Evolutionary conservation across 2,113 vertebrate species (phyloP).

Genomic region (Microcebus griseorufus): DNA sequence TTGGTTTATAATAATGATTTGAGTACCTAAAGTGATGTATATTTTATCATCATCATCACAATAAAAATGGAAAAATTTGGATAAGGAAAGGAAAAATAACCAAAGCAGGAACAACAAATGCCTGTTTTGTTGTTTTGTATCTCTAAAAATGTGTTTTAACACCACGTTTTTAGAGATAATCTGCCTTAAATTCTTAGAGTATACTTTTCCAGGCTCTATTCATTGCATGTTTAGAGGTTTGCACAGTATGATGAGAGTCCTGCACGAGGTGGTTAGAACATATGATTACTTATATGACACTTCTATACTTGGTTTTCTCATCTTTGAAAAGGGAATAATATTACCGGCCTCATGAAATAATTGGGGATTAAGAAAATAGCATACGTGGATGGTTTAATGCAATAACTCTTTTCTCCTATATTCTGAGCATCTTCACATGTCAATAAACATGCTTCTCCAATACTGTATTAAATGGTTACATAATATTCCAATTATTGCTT

Average conservation of each 20-base stretch:
- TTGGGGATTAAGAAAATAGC: background rate
- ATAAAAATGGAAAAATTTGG: background rate
- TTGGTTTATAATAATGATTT: background rate
- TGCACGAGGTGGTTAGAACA: background rate
- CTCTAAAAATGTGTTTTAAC: too few species aligned
- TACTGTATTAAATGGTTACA: background rate
- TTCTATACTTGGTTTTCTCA: background rate
- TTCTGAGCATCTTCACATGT: background rate
- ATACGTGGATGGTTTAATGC: background rate
- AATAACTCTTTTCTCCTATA: background rate
- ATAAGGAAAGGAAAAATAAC: background rate
- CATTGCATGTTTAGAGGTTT: too few species aligned
- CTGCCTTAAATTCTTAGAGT: background rate
- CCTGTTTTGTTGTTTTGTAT: too few species aligned
- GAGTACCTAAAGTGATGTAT: background rate
- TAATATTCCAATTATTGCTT: background rate
- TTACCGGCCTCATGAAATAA: background rate
- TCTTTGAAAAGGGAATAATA: background rate
- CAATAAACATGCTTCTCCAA: background rate
- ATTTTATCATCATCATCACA: background rate
- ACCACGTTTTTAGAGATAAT: background rate
- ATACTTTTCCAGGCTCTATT: background rate
- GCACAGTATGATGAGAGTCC: fast-evolving
- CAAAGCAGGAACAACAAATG: background rate
- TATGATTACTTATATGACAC: background rate